These are phyloP conservation scores for Melanerpes aurifrons DNA, from an alignment of 2,113 vertebrate genomes.

Conservation along the genomic window DNA sequence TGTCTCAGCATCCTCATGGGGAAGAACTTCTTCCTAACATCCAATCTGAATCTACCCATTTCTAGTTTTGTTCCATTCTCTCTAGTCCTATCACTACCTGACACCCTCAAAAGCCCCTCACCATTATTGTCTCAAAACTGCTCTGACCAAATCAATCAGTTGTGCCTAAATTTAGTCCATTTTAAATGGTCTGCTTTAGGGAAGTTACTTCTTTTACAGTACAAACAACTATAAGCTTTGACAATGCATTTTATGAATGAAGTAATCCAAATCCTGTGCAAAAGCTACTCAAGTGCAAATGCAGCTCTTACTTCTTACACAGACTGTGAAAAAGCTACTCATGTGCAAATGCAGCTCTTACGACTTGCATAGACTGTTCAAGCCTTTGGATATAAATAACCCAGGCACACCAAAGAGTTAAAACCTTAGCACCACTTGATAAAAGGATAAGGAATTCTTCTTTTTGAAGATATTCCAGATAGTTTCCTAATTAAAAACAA, in stretches of 20 bases:
- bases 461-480: not conserved
- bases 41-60: too few species aligned
- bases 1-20: too few species aligned
- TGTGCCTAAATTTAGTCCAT: not conserved
- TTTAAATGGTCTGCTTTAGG: not conserved
- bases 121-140: too few species aligned
- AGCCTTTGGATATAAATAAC: not conserved
- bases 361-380: too few species aligned
- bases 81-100: too few species aligned
- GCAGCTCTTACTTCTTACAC: not conserved
- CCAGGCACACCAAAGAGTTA: not conserved
- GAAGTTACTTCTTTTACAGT: not conserved
- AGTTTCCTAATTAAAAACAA: not conserved
- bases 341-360: not conserved
- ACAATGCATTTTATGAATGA: not conserved
- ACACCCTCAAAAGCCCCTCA: too few species aligned
- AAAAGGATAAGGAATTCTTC: not conserved
- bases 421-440: not conserved
- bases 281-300: not conserved
- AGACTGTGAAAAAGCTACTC: not conserved
- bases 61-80: too few species aligned
- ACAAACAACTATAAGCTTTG: not conserved
- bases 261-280: not conserved
- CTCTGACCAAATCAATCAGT: not conserved
- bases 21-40: too few species aligned